phyloP scores from a whole-genome alignment of 2,888 invertebrate species.

The Oeneis ivallda region DNA sequence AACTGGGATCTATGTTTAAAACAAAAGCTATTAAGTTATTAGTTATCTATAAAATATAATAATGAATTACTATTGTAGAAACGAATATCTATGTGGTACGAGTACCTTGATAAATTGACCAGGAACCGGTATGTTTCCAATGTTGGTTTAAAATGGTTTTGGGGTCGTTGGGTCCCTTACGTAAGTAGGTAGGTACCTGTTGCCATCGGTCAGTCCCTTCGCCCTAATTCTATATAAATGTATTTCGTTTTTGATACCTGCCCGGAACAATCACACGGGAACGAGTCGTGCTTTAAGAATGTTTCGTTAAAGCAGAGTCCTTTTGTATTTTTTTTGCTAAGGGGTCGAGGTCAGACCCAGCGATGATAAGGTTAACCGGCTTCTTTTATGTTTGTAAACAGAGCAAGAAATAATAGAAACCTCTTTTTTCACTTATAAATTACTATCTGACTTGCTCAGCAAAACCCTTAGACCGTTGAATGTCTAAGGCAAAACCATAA shows the following conservation, averaged over 20 bases:
- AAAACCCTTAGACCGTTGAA: too few species aligned
- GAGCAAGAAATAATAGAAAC: conserved; percentile 6
- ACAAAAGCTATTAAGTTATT: too few species aligned
- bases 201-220: conserved; percentile 59
- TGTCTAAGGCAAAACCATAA: too few species aligned
- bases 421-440: not conserved
- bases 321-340: conserved; percentile 37
- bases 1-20: too few species aligned
- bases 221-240: conserved; percentile 58
- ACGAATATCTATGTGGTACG: not conserved
- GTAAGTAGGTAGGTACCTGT: conserved; percentile 58
- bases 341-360: conserved; percentile 43
- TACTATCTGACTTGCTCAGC: not conserved
- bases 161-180: conserved; percentile 52
- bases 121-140: not conserved
- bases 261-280: conserved; percentile 71
- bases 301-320: conserved; percentile 28
- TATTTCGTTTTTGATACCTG: conserved; percentile 65
- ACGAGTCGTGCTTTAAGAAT: conserved; percentile 47
- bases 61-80: too few species aligned
- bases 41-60: too few species aligned
- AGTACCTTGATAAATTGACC: not conserved
- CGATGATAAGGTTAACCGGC: conserved; percentile 25
- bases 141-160: conserved; percentile 53
- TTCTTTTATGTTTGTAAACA: conserved; percentile 7